phyloP scores from a whole-genome alignment of 2,797 vertebrate genomes.

The Acestrorhynchus altus region DNA sequence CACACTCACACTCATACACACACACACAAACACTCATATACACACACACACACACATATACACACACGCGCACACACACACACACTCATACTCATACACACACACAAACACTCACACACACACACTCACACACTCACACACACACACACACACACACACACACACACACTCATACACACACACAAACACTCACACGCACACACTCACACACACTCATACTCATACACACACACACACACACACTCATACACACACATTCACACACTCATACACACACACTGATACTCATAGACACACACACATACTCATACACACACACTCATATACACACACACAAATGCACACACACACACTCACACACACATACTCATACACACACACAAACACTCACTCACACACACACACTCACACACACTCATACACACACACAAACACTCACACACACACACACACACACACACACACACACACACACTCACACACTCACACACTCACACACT shows the following conservation, averaged over 20 bases:
- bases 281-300: too few relatives aligned
- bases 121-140: conserved; percentile 17
- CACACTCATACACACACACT: background rate
- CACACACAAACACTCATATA: too few relatives aligned
- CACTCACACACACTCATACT: conserved; percentile 23
- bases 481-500: too few relatives aligned
- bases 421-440: too few relatives aligned
- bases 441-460: too few relatives aligned
- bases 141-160: conserved; percentile 25
- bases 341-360: conserved; percentile 27
- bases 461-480: conserved; percentile 21
- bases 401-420: conserved; percentile 19
- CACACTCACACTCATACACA: background rate
- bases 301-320: conserved; percentile 23
- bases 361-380: background rate
- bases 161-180: conserved; percentile 7
- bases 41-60: too few relatives aligned
- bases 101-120: conserved; percentile 12
- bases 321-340: too few relatives aligned
- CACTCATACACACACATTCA: conserved; percentile 25
- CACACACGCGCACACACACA: background rate
- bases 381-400: too few relatives aligned
- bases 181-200: too few relatives aligned
- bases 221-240: background rate
- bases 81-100: background rate